These are phyloP conservation scores for Campopleginae sp. DNA, from an alignment of 2,888 invertebrate genomes.

Conservation along the genomic window DNA sequence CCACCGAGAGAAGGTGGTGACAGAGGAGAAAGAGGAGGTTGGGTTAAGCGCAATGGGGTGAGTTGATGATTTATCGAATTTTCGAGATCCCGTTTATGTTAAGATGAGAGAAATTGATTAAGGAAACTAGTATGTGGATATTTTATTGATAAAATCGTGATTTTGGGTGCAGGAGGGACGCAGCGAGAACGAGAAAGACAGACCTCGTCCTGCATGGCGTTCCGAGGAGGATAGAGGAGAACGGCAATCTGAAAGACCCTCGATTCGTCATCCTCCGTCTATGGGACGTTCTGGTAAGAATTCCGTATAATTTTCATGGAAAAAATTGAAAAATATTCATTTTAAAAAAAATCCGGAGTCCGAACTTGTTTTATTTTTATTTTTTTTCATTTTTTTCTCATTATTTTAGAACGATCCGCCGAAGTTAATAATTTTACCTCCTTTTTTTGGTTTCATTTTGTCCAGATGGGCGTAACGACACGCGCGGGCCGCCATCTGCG, in stretches of 20 bases:
- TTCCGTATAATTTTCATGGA: neutral
- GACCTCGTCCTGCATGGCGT: slow-evolving; percentile 77
- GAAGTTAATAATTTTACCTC: no score
- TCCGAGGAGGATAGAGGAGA: slow-evolving; percentile 78
- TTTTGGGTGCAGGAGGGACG: slow-evolving; percentile 77
- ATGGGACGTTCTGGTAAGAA: slow-evolving; percentile 74
- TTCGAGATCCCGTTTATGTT: neutral
- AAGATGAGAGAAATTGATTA: neutral
- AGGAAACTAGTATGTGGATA: neutral
- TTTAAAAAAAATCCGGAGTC: no score
- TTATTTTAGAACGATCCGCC: no score
- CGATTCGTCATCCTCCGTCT: slow-evolving; percentile 64
- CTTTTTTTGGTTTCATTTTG: neutral
- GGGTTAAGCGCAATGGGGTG: slow-evolving; percentile 80
- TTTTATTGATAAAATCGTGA: no score
- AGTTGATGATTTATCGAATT: slow-evolving; percentile 20
- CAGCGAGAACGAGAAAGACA: slow-evolving; percentile 77
- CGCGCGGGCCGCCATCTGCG: slow-evolving; percentile 71
- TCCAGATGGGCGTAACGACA: slow-evolving; percentile 73
- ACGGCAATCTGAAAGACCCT: slow-evolving; percentile 74
- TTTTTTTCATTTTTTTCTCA: no score
- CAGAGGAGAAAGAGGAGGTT: slow-evolving; percentile 56
- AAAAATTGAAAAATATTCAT: neutral
- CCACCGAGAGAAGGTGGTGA: slow-evolving; percentile 70
- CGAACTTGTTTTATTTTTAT: no score